Evolutionary conservation across 2,888 invertebrate genomes (phyloP).

Genomic region (Sminthurinus aureus): DNA sequence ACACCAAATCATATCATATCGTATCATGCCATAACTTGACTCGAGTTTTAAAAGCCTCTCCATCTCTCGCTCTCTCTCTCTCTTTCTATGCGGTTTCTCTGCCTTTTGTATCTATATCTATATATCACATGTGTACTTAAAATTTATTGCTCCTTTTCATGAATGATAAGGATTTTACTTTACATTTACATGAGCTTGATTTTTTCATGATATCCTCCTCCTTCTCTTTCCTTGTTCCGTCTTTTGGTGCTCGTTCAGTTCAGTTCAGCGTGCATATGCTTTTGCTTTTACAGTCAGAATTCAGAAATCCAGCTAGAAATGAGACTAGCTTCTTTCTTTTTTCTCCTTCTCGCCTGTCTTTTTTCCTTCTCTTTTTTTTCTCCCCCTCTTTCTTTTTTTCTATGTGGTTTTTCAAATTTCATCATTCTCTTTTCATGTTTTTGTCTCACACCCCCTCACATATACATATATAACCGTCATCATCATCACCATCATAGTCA

Average conservation of each 20-base stretch:
- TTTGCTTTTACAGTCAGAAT: too few relatives aligned
- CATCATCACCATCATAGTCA: not conserved
- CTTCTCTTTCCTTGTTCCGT: too few relatives aligned
- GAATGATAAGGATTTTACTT: constrained; percentile 15
- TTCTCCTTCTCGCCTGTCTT: not conserved
- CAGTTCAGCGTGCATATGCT: too few relatives aligned
- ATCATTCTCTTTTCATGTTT: constrained; percentile 10
- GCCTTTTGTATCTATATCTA: not conserved
- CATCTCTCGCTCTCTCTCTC: not conserved
- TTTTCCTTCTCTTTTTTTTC: not conserved
- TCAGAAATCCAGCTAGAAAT: too few relatives aligned
- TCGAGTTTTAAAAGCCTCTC: not conserved
- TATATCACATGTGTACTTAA: constrained; percentile 5
- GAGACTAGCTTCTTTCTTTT: not conserved
- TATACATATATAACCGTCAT: not conserved
- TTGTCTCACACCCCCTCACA: not conserved
- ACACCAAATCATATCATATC: too few relatives aligned
- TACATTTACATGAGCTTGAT: constrained; percentile 20
- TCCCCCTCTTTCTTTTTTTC: not conserved
- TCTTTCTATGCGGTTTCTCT: not conserved
- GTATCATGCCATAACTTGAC: not conserved
- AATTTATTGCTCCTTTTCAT: constrained; percentile 13
- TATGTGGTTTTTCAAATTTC: too few relatives aligned
- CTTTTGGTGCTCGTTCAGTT: too few relatives aligned
- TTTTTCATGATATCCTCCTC: not conserved